Base-by-base conservation (phyloP, 1,140 invertebrate species). In the Saccostrea echinata region DNA sequence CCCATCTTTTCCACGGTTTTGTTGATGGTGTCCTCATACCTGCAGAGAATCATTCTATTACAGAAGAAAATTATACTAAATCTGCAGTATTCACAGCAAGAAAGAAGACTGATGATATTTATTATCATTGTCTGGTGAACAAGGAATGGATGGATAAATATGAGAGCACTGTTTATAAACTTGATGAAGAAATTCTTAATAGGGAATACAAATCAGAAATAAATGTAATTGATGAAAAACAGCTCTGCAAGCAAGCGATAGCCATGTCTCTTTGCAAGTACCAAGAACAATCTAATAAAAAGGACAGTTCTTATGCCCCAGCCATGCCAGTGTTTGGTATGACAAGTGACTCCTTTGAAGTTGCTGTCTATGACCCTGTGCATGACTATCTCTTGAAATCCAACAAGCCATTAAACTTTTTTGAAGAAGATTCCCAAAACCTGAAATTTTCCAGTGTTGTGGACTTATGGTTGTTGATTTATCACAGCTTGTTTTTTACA, bases 31-130 rank as follows among this genome's bases (percentile, higher is more conserved):
- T 64, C 24, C 57, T 64, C 24, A 21, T 64, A 64, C 57, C 57
- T 64, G 8, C 57, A 24, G 21, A 64, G 8, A 64, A 9, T 6
- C 8, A 64, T 64, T 18, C 18, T n/a, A 21, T n/a, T 2, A 64
- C 57, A 24, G 57, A 64, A 2, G 24, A 21, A 21, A 24, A 64
- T 9, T 64, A 64, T 18, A 64, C 0, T n/a, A 64, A 21, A 64
- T 64, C 57, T n/a, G 57, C 57, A n/a, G 21, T 64, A 8, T 64
- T 64, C 18, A n/a, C 57, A n/a, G 57, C 24, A 8, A 64, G 24
- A 64, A 64, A 64, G 57, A 64, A 64, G 57, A 64, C 21, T 21
- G 18, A 64, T 64, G 57, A 64, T n/a, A 64, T 64, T 21, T 64
- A 64, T n/a, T n/a, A 24, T 21, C 57, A 64, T 24, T 8, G 57